Conservation (phyloP, 2,888 invertebrate species). For the Actias luna region DNA sequence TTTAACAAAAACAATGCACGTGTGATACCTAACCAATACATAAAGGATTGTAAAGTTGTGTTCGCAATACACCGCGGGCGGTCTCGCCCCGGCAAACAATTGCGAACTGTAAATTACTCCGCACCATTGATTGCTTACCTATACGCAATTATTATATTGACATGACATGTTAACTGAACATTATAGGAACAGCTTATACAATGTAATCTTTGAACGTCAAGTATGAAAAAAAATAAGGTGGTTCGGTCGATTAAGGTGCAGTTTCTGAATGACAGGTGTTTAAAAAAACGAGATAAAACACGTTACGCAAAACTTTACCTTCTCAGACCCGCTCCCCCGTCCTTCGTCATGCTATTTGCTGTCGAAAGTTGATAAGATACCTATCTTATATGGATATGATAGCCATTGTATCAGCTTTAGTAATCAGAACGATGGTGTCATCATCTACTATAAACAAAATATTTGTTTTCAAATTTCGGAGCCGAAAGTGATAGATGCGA, state of each 20-base stretch:
- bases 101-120: slow-evolving; percentile 1
- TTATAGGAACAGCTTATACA: not conserved
- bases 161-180: not conserved
- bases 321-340: too few species aligned
- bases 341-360: too few species aligned
- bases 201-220: not conserved
- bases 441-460: too few species aligned
- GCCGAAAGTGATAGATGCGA: too few species aligned
- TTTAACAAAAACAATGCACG: slow-evolving; percentile 8
- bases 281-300: too few species aligned
- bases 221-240: not conserved
- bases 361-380: too few species aligned
- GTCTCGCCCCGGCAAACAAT: not conserved
- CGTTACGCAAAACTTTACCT: too few species aligned
- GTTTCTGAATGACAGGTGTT: not conserved
- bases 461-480: too few species aligned
- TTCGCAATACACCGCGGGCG: slow-evolving; percentile 14
- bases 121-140: not conserved
- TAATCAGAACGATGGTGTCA: too few species aligned
- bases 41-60: slow-evolving; percentile 16
- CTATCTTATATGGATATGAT: too few species aligned
- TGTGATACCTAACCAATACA: not conserved
- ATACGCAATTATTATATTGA: not conserved
- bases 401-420: too few species aligned
- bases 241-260: not conserved